phyloP scores from a whole-genome alignment of 2,888 invertebrate species.

The Agrilus cyanescens region DNA sequence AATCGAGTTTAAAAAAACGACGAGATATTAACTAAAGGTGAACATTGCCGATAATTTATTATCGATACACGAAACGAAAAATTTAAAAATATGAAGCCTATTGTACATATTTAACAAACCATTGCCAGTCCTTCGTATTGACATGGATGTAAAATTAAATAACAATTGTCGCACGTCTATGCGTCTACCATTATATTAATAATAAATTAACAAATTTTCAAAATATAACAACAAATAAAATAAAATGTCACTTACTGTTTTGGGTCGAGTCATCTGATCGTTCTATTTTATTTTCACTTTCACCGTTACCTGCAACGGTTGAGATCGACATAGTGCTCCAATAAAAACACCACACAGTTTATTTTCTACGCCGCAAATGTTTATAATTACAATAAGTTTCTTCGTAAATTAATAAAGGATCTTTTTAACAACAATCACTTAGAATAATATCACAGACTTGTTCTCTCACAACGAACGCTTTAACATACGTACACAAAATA shows the following conservation, averaged over 20 bases:
- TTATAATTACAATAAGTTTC: constrained; percentile 8
- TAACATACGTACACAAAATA: constrained; percentile 34
- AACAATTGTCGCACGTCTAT: too few relatives aligned
- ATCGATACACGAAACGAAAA: background rate
- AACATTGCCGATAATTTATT: too few relatives aligned
- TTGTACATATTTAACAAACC: too few relatives aligned
- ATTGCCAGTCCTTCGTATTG: too few relatives aligned
- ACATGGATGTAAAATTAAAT: too few relatives aligned
- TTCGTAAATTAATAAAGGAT: constrained; percentile 2
- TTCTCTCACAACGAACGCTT: constrained; percentile 45
- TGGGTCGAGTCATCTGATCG: constrained; percentile 7
- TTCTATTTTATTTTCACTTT: constrained; percentile 9
- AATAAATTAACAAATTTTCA: constrained; percentile 2
- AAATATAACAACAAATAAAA: constrained; percentile 3
- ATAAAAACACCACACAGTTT: constrained; percentile 7
- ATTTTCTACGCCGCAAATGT: constrained; percentile 10
- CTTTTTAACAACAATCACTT: constrained; percentile 11
- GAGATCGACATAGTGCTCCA: constrained; percentile 12
- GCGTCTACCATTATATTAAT: too few relatives aligned
- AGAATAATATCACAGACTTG: constrained; percentile 51
- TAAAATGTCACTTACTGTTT: constrained; percentile 11
- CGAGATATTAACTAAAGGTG: too few relatives aligned
- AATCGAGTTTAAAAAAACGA: too few relatives aligned
- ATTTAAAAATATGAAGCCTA: too few relatives aligned
- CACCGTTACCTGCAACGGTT: constrained; percentile 9